phyloP scores from a whole-genome alignment of 1,140 invertebrate species.

The fruit fly (Drosophila melanogaster) region Release_6_plus_ISO1_MT NT_033777.3:24613501-24614000 shows the following conservation, averaged over 20 bases:
- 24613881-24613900: neutral
- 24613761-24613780: conserved; percentile 2
- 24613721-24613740: conserved; percentile 23
- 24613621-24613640: neutral
- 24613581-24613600: conserved; percentile 3
- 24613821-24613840: conserved; percentile 5
- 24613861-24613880: neutral
- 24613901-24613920: conserved; percentile 9
- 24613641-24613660: no score
- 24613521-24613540: conserved; percentile 9
- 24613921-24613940: neutral
- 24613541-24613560: conserved; percentile 1
- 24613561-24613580: conserved; percentile 12
- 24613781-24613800: neutral
- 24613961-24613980: neutral
- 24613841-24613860: neutral
- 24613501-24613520: conserved; percentile 16
- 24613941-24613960: neutral
- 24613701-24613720: conserved; percentile 36
- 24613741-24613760: conserved; percentile 9
- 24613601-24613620: conserved; percentile 21
- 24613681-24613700: conserved; percentile 11
- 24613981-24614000: no score
- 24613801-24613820: conserved; percentile 1
- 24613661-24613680: neutral